Evolutionary conservation across 2,113 vertebrate species (phyloP), one percentile per base, ranked within the genome.

Genomic region (Delphinapterus leucas): DNA sequence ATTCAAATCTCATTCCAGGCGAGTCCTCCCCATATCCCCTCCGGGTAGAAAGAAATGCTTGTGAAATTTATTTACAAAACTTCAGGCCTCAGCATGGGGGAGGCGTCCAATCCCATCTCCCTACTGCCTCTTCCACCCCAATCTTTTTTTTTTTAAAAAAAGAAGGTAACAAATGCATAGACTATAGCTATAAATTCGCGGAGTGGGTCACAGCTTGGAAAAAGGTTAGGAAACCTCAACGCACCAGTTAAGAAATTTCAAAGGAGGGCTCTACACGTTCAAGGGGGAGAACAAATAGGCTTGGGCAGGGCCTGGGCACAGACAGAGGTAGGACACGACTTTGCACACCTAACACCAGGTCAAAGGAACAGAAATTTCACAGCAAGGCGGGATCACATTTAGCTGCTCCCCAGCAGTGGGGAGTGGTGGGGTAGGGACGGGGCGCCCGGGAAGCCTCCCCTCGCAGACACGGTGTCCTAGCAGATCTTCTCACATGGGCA

Each of bases 1-100:
- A 88, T 92, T 93, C 6, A 70, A 96, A 82, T 93, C 89, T 93
- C 85, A 65, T 88, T 98, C 93, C 36, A 38, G 95, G 79, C 17
- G 7, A 20, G 33, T 71, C 68, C 76, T 90, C 58, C 93, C 68
- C 83, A 36, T 65, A 63, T 36, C n/a, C 89, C 96, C 91, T 96
- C 61, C 1, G 44, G 90, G 94, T 73, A 93, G 85, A 96, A 93
- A 98, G 90, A 93, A 97, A 95, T 0, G 20, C 88, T 95, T 95
- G 83, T 89, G 96, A 97, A 97, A 96, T 80, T 73, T 98, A 98
- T 98, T 98, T 98, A 98, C 97, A 98, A 97, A 97, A 97, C 94
- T 49, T 85, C 83, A 93, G 85, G 87, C 93, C 91, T 65, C 79
- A 90, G 65, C 68, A 73, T 25, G 55, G 55, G 73, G 65, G 70